phyloP scores from a whole-genome alignment of 2,888 invertebrate genomes.

The Sinohyriopsis cumingii region DNA sequence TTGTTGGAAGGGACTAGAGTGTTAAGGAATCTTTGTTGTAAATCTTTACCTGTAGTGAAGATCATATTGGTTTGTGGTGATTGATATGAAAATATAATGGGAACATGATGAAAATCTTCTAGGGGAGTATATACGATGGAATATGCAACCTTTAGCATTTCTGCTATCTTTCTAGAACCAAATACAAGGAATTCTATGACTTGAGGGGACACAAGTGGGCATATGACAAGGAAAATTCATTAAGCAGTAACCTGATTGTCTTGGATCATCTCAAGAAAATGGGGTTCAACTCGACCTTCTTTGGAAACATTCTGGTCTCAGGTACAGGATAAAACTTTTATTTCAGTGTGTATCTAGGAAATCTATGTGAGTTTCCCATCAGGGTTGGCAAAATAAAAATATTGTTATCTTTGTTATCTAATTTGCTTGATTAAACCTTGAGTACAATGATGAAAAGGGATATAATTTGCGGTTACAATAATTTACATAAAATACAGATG shows the following conservation, averaged over 20 bases:
- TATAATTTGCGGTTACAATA: too few species aligned
- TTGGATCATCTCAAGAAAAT: slow-evolving; percentile 54
- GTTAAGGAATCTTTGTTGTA: too few species aligned
- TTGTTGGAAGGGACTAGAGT: too few species aligned
- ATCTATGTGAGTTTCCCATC: neutral
- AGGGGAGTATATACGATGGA: too few species aligned
- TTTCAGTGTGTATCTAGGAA: neutral
- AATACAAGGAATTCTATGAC: slow-evolving; percentile 52
- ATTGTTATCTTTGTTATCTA: neutral
- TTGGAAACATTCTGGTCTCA: slow-evolving; percentile 51
- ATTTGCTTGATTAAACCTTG: too few species aligned
- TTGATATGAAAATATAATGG: too few species aligned
- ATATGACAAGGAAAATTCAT: slow-evolving; percentile 48
- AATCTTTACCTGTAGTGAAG: too few species aligned
- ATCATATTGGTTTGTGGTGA: too few species aligned
- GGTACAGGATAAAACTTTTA: slow-evolving; percentile 34
- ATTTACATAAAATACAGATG: too few species aligned
- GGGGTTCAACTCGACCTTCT: slow-evolving; percentile 58
- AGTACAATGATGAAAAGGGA: neutral
- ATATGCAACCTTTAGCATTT: neutral
- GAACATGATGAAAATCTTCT: too few species aligned
- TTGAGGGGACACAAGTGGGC: slow-evolving; percentile 58
- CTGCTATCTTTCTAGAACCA: slow-evolving; percentile 38
- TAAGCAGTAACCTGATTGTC: slow-evolving; percentile 50
- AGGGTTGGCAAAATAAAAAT: neutral